Conservation (phyloP, 1,140 invertebrate genomes). For the Thereuonema tuberculata region DNA sequence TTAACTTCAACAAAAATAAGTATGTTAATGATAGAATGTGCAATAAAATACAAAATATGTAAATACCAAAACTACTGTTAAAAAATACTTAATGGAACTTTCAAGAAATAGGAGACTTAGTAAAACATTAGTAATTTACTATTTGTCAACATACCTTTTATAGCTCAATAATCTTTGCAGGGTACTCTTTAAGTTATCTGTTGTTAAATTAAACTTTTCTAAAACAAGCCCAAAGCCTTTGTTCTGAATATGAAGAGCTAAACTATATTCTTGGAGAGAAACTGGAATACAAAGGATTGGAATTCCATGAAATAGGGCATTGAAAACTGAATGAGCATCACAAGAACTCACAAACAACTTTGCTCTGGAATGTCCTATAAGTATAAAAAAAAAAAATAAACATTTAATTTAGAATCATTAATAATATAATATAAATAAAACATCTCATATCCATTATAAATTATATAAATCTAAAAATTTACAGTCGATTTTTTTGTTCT, state of each 20-base stretch:
- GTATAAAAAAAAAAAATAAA: no score
- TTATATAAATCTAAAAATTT: no score
- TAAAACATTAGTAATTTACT: no score
- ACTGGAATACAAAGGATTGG: conserved; percentile 1
- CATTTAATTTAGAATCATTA: no score
- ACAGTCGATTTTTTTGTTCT: no score
- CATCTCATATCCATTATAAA: no score
- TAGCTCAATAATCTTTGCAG: not conserved
- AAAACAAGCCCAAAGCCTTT: not conserved
- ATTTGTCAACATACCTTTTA: conserved; percentile 11
- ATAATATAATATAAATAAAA: no score
- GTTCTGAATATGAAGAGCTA: not conserved
- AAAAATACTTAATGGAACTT: not conserved
- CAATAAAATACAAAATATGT: not conserved
- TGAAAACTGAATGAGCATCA: not conserved
- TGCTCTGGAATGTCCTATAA: conserved; percentile 1
- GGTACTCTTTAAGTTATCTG: not conserved
- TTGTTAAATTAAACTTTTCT: not conserved
- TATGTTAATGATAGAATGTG: not conserved
- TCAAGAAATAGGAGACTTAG: no score
- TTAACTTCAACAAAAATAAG: no score
- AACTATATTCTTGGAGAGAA: not conserved
- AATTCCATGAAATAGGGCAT: not conserved
- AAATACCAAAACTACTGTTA: not conserved
- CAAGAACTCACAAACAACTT: not conserved